Percentiles rank a stretch among this genome's conserved stretches.
Evolutionary conservation across 2,888 invertebrate species (phyloP).

Genomic region (Bugula neritina): DNA sequence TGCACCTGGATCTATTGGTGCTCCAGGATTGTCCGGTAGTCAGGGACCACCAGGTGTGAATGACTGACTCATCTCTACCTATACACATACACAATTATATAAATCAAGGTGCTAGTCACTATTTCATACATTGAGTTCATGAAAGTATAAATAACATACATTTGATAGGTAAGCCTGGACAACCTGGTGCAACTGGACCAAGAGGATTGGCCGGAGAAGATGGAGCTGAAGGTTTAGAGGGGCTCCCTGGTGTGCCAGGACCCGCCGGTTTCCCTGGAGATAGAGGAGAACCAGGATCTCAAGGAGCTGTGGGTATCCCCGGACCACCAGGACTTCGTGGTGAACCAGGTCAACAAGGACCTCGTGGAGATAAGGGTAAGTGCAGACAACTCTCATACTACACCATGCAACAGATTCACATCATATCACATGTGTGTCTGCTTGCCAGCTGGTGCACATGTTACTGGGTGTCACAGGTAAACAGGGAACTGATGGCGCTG

Average conservation of each 20-base stretch:
- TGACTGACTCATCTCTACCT: no score
- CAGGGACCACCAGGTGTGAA: neutral
- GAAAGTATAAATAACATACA: no score
- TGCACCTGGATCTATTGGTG: slow-evolving; percentile 13
- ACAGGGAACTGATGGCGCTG: slow-evolving; percentile 1
- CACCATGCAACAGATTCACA: no score
- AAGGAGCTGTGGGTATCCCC: slow-evolving; percentile 57
- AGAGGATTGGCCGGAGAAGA: slow-evolving; percentile 28
- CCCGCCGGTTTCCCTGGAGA: slow-evolving; percentile 57
- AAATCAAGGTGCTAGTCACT: no score
- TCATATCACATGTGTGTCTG: no score
- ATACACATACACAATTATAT: no score
- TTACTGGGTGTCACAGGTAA: neutral
- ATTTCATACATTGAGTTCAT: no score
- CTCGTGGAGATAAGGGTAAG: slow-evolving; percentile 16
- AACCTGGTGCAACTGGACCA: neutral
- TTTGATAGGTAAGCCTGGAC: slow-evolving; percentile 8
- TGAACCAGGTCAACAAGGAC: slow-evolving; percentile 1
- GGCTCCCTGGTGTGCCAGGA: slow-evolving; percentile 85
- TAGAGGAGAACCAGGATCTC: slow-evolving; percentile 64
- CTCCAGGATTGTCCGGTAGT: neutral
- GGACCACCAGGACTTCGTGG: slow-evolving; percentile 33
- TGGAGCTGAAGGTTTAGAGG: slow-evolving; percentile 66
- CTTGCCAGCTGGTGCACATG: neutral
- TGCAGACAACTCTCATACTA: neutral